phyloP scores from a whole-genome alignment of 2,888 invertebrate species.

The Cataglyphis livida region DNA sequence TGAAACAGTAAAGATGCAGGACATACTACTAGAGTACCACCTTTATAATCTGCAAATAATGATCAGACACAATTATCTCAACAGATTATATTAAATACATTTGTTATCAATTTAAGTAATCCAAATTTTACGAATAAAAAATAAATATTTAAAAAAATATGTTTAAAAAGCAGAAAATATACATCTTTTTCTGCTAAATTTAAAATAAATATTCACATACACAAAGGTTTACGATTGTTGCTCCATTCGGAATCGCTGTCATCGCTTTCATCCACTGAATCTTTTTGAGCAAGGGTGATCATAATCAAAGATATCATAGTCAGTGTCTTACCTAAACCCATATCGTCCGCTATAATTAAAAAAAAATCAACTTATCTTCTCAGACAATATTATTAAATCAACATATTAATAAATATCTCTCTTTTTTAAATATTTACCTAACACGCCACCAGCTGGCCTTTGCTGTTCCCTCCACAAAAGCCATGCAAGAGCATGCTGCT shows the following conservation, averaged over 20 bases:
- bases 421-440: conserved; percentile 87
- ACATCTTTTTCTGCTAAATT: conserved; percentile 33
- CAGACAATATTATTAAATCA: background rate
- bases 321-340: conserved; percentile 94
- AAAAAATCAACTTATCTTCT: background rate
- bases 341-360: conserved; percentile 89
- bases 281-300: conserved; percentile 79
- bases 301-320: conserved; percentile 93
- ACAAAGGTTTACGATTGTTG: conserved; percentile 29
- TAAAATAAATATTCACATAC: conserved; percentile 49
- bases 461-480: conserved; percentile 95
- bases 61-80: background rate
- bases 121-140: background rate
- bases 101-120: background rate
- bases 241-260: conserved; percentile 75
- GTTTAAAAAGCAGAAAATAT: background rate
- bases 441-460: conserved; percentile 94
- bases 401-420: background rate
- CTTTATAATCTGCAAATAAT: conserved; percentile 82
- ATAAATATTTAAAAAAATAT: background rate
- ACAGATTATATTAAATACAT: background rate
- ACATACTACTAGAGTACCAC: conserved; percentile 95
- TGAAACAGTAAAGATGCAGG: conserved; percentile 96
- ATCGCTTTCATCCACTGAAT: conserved; percentile 80
- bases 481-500: conserved; percentile 95